Evolutionary conservation across 2,888 invertebrate species (phyloP), one percentile per base, ranked within the genome.

Genomic region (Xestobium rufovillosum): DNA sequence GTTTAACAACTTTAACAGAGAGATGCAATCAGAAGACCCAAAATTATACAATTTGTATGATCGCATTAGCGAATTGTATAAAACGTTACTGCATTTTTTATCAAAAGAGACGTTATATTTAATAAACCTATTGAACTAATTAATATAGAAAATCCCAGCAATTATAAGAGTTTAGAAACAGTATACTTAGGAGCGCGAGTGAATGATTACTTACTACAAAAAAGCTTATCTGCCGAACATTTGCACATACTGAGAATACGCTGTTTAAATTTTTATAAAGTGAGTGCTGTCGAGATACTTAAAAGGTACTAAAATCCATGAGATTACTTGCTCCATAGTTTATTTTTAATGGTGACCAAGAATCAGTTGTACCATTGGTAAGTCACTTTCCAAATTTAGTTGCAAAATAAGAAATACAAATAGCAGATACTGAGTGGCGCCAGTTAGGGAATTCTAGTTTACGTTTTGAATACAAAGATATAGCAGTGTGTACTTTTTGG

Each of bases 41-140:
- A 44, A 46, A 46, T 41, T 46, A 26, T 34, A 45, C 31, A n/a
- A 14, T 15, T 17, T 46, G 15, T 42, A 44, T 39, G 15, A 17
- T 8, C 35, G 31, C 17, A 38, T 46, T 29, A 28, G 25, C 29
- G 34, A 8, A 26, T 16, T 17, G 6, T 39, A 35, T 3, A 31
- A 26, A 34, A 28, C 32, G n/a, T 14, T 44, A 19, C 14, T 36
- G 35, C 39, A 12, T 44, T 19, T 34, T 45, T 40, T 29, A 27
- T 38, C 4, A 27, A 41, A 34, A n/a, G 13, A 19, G 30, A 39
- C 25, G 43, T 43, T 34, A 28, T 39, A 28, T 13, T 33, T 8
- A 28, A 36, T 14, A 34, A 38, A 26, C 15, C 37, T 14, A 26
- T 43, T 25, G 16, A 45, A 28, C 44, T 33, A 16, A 35, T n/a